Evolutionary conservation across 2,888 invertebrate species (phyloP), one percentile per base, ranked within the genome.

Genomic region (Leptinotarsa peninsularis): DNA sequence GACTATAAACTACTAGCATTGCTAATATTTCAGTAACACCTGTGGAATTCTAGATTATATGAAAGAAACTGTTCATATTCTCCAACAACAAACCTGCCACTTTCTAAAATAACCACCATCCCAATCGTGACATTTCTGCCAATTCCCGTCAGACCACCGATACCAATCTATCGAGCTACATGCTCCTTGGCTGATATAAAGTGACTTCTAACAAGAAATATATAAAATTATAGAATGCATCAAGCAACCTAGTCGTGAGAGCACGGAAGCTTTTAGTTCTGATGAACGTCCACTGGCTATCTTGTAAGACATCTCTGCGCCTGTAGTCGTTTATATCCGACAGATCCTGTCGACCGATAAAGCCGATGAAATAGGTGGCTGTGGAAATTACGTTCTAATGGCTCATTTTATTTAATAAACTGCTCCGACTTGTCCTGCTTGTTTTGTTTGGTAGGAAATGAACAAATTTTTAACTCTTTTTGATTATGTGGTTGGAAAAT

Each of bases 221-320:
- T 74, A 74, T 76, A 70, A 73, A 76, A 78, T 78, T 72, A 78
- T 71, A 76, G 73, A 76, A 78, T 66, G 76, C 74, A 74, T 60
- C 74, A 74, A 72, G 72, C 78, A 72, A 49, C 56, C 50, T 21
- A 72, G 70, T 77, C 79, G 79, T 79, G 79, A 79, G 75, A 56
- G 69, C 72, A 79, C 79, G 71, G 77, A 67, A 78, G 78, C 78
- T 73, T 73, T 74, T 75, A 70, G 68, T 72, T 50, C 74, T 73
- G 75, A 78, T 72, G 71, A 72, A 74, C 60, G 72, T 76, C 76
- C 73, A 67, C 54, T 63, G 66, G 49, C 73, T 75, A 76, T 74
- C 76, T 66, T 74, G 74, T 74, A 71, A 71, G 66, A 74, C 73
- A 74, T 74, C 74, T 74, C 21, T 63, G n/a, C 43, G 33, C n/a